phyloP scores from a whole-genome alignment of 2,113 vertebrate species.

The Agelaius tricolor region DNA sequence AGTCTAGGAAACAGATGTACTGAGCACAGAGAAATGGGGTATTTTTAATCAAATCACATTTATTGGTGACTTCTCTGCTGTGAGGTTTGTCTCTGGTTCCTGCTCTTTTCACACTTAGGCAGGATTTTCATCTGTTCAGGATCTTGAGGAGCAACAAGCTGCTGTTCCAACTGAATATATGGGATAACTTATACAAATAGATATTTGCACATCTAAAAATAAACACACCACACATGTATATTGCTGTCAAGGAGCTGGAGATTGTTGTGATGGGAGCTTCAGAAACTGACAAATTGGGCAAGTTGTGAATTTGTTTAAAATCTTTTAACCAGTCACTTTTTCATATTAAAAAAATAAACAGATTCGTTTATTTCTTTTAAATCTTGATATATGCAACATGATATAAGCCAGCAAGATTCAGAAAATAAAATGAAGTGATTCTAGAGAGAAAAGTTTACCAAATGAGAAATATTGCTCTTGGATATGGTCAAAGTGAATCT shows the following conservation, averaged over 20 bases:
- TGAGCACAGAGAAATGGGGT: neutral
- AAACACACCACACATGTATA: neutral
- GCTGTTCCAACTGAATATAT: neutral
- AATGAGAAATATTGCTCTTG: neutral
- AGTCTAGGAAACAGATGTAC: neutral
- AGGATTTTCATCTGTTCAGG: neutral
- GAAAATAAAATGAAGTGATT: neutral
- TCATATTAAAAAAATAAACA: neutral
- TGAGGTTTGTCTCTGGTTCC: neutral
- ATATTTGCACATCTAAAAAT: neutral
- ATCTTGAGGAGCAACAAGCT: neutral
- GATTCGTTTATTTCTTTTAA: neutral
- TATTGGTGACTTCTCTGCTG: neutral
- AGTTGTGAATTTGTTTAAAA: neutral
- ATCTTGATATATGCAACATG: neutral
- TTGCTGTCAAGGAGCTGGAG: neutral
- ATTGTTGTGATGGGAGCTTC: neutral
- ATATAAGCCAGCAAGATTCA: neutral
- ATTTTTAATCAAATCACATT: neutral
- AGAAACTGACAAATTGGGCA: neutral
- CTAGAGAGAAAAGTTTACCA: neutral
- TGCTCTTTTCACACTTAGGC: neutral
- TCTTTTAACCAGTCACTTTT: neutral
- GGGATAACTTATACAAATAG: neutral
- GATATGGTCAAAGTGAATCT: neutral